These are phyloP conservation scores for Falco columbarius DNA, from an alignment of 2,797 vertebrate genomes.

Conservation along the genomic window DNA sequence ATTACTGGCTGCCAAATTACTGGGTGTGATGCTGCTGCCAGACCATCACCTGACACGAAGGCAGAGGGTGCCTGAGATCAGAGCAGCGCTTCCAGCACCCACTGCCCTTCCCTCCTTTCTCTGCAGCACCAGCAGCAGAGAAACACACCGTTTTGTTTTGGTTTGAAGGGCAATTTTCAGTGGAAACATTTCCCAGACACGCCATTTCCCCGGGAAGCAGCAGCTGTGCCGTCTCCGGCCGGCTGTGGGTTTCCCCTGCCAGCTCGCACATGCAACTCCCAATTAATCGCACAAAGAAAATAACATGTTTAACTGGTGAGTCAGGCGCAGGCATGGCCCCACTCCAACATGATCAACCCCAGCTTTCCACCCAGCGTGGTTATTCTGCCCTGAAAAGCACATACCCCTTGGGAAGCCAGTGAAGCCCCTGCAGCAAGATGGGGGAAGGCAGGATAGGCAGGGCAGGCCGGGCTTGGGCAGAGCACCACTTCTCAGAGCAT, in stretches of 20 bases:
- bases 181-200: neutral
- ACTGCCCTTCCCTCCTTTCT: neutral
- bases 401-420: rapidly evolving
- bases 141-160: rapidly evolving
- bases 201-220: neutral
- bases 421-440: rapidly evolving
- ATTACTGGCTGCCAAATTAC: neutral
- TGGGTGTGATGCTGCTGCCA: rapidly evolving
- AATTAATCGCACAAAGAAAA: neutral
- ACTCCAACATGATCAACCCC: neutral
- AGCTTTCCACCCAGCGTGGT: rapidly evolving
- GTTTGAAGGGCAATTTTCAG: neutral
- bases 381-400: neutral
- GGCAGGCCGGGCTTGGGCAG: neutral
- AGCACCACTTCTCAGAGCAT: too few species aligned
- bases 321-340: neutral
- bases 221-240: neutral
- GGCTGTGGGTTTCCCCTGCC: neutral
- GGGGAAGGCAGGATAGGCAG: neutral
- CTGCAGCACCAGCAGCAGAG: neutral
- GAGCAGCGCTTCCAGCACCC: neutral
- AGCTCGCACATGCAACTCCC: neutral
- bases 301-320: rapidly evolving
- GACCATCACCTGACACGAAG: rapidly evolving
- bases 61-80: neutral